A percentile compares a stretch with the other conserved stretches of the same genome.
Conservation (phyloP, 1,140 invertebrate genomes). For the Paraescarpia echinospica region DNA sequence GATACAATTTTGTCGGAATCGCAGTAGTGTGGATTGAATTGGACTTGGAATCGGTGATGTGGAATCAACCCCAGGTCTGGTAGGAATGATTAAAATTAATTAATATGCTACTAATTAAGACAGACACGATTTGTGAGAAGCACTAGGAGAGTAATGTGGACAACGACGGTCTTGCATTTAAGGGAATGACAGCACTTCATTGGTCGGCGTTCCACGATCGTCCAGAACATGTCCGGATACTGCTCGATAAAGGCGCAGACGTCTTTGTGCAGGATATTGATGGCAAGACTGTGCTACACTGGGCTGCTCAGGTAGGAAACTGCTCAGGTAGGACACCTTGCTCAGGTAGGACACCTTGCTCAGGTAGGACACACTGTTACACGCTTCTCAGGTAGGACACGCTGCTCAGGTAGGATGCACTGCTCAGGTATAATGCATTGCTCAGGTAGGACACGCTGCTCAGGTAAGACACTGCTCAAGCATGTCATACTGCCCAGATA, state of each 20-base stretch:
- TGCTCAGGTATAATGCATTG: background rate
- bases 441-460: background rate
- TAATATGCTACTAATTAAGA: background rate
- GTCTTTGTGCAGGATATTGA: constrained; percentile 41
- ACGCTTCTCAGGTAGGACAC: background rate
- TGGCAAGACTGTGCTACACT: constrained; percentile 50
- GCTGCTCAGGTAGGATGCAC: background rate
- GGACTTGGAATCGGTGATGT: too few species aligned
- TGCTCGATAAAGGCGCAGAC: constrained; percentile 41
- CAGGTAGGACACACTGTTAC: background rate
- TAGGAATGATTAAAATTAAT: constrained; percentile 11
- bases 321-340: constrained; percentile 7
- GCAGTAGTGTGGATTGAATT: too few species aligned
- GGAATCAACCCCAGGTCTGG: too few species aligned
- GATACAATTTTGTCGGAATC: too few species aligned
- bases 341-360: background rate
- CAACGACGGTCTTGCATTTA: background rate
- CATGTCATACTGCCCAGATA: too few species aligned
- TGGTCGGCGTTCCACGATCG: constrained; percentile 52
- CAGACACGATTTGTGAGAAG: background rate
- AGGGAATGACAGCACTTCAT: constrained; percentile 53
- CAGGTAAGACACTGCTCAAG: too few species aligned
- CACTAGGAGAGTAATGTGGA: background rate
- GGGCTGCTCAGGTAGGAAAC: constrained; percentile 47
- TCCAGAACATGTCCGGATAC: constrained; percentile 41